Evolutionary conservation across 1,140 invertebrate genomes (phyloP).

Genomic region (Aporrectodea caliginosa): DNA sequence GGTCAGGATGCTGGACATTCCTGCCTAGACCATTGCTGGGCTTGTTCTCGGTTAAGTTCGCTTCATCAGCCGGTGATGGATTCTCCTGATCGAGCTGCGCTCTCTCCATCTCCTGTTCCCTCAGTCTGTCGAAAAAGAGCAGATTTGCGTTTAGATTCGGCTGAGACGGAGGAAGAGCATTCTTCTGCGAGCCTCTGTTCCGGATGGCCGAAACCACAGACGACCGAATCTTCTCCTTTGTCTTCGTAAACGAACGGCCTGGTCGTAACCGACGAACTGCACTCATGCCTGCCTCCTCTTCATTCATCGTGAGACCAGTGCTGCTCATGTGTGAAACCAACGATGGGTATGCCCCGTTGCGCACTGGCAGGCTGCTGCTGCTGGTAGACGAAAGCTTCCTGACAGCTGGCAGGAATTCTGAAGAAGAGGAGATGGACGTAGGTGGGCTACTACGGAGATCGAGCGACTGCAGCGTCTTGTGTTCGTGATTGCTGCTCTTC

Average conservation of each 20-base stretch:
- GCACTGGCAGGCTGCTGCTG: background rate
- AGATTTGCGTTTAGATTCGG: background rate
- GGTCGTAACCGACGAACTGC: no score
- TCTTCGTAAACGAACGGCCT: background rate
- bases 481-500: background rate
- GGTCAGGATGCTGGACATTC: no score
- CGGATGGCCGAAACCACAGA: background rate
- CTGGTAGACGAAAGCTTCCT: background rate
- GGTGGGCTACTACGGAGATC: background rate
- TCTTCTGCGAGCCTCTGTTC: background rate
- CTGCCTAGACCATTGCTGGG: no score
- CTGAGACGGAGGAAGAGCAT: background rate
- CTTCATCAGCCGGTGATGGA: background rate
- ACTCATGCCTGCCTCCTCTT: background rate
- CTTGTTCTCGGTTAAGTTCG: no score
- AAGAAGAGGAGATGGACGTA: background rate
- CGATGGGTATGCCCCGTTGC: background rate
- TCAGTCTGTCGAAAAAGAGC: background rate
- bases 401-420: background rate
- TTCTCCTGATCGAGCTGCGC: background rate
- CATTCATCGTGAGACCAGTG: background rate
- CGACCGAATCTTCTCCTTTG: background rate
- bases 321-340: no score
- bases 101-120: background rate
- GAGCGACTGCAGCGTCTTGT: background rate